Base-by-base conservation (phyloP, 2,113 vertebrate species). In the Stigmatopora argus region DNA sequence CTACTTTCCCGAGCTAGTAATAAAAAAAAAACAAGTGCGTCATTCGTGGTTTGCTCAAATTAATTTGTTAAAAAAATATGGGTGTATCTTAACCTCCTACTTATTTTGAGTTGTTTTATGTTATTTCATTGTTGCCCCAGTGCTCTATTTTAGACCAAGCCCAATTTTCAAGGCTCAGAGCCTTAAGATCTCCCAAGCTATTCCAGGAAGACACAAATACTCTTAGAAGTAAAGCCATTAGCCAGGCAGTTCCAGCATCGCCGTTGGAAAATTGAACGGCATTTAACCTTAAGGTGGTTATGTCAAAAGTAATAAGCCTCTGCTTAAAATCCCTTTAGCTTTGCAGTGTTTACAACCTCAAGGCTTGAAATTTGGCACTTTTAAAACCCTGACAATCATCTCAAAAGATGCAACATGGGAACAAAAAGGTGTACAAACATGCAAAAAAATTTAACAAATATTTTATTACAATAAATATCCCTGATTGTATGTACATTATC, bases 401-500 rank as follows among this genome's bases (percentile, higher is more conserved):
- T 51, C 12, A 19, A 21, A 59, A 18, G 62, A 44, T 38, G 26
- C 26, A 12, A 11, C 8, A 11, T 4, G 4, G 35, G 10, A 52
- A 52, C 11, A 23, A 11, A 55, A 13, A 53, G 9, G 19, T 21
- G 12, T 26, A 1, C 5, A 61, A 1, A 41, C n/a, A 23, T 61
- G 34, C 3, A 58, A 51, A 3, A 23, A 57, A 58, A 69, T 72
- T 45, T 71, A 45, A 44, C 58, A 68, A 74, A 10, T 44, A 15
- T 85, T 89, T 88, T 90, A 90, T 90, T 90, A 86, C 84, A 82
- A 89, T 89, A 91, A 91, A 90, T 89, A 88, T 80, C 90, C 75
- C 86, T 66, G 68, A 73, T 83, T 64, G 73, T 89, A 88, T 90
- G 69, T 89, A 90, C 89, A 90, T 81, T 81, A 80, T 84, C 78